Conservation (phyloP, 2,797 vertebrate species). For the Erethizon dorsatum region DNA sequence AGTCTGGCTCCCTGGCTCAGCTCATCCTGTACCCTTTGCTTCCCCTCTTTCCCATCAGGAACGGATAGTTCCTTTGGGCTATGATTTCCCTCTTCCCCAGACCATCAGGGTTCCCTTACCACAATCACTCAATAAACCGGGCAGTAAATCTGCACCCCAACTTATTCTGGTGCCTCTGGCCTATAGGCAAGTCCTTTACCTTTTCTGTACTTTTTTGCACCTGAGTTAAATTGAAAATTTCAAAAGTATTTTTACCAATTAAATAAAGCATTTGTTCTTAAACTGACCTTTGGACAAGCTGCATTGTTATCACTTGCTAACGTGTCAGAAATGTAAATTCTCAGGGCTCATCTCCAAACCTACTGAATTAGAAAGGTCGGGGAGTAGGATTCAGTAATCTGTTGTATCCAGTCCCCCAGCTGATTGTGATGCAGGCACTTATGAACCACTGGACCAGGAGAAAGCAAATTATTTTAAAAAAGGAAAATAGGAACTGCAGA, state of each 20-base stretch:
- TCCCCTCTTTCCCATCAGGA: not conserved
- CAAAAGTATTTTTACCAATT: conserved; percentile 46
- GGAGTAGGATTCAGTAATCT: not conserved
- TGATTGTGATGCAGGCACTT: not conserved
- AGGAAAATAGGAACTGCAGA: not conserved
- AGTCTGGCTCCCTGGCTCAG: not conserved
- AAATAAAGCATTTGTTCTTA: conserved; percentile 52
- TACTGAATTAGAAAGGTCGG: conserved; percentile 10
- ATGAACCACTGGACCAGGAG: not conserved
- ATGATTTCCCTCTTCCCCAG: not conserved
- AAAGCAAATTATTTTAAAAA: not conserved
- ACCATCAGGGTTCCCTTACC: not conserved
- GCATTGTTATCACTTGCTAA: conserved; percentile 11
- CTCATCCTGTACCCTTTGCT: not conserved
- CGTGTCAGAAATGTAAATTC: not conserved
- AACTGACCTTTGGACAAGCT: conserved; percentile 32
- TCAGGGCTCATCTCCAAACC: not conserved
- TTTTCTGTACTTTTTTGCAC: conserved; percentile 26
- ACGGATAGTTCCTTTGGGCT: conserved; percentile 1
- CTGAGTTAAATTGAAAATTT: conserved; percentile 10
- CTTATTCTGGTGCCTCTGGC: not conserved
- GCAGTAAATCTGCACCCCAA: not conserved
- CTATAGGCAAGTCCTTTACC: not conserved
- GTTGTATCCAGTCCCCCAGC: not conserved
- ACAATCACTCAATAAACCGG: not conserved